Evolutionary conservation across 2,797 vertebrate species (phyloP), one percentile per base, ranked within the genome.

Genomic region (Danio aesculapii): DNA sequence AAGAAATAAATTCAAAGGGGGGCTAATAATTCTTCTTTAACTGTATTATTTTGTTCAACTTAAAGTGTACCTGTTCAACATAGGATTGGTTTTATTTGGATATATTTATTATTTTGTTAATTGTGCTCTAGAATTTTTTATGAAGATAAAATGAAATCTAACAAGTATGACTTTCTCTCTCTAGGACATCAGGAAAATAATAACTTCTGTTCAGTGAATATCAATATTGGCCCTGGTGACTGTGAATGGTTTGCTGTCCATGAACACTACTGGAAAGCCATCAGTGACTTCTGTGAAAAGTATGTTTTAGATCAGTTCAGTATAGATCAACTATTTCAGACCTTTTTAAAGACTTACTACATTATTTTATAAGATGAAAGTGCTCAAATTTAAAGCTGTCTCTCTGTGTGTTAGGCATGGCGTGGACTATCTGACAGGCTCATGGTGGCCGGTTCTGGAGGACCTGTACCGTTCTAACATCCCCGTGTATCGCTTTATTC

Each of bases 351-450:
- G 30, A 30, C 11, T 68, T 83, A 1, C 14, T 72, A 50, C 43
- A 13, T 14, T 0, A n/a, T 14, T 43, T 62, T 14, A 39, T 10
- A 39, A 21, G 5, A 30, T 2, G 17, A 4, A 63, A n/a, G 44
- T 1, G 3, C 17, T 6, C 0, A 46, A 17, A 63, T 41, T 10
- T 47, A 47, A 58, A 75, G 16, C 30, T 11, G 19, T 62, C 46
- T 66, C 57, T 66, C 68, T 17, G 39, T 83, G 47, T 14, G 8
- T 68, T 90, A 98, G 97, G 89, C 96, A 99, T 49, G 94, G 94
- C 2, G 95, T 99, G 52, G 96, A 99, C 82, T 99, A 99, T 90
- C 92, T 96, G 87, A 96, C 95, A 0, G 95, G 95, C 46, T 95
- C 95, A 0, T 96, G 95, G 95, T 96, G 95, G 95, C 95, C 95